A percentile compares a stretch with the other conserved stretches of the same genome.
phyloP scores from a whole-genome alignment of 2,888 invertebrate genomes.

The Neoascia interrupta region DNA sequence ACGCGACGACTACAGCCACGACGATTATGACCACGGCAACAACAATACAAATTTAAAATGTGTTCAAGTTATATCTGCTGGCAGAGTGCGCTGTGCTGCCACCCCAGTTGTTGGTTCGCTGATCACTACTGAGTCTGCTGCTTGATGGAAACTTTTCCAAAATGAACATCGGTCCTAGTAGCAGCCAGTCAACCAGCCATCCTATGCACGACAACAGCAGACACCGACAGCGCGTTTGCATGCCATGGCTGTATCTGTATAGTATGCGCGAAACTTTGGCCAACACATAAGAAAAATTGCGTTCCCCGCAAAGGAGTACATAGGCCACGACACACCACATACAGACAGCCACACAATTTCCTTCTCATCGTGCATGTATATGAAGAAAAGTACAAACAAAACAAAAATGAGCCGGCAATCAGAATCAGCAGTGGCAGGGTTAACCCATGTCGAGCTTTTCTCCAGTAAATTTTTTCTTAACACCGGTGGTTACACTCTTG shows the following conservation, averaged over 20 bases:
- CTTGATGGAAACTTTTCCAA: conserved; percentile 52
- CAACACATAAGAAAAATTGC: conserved; percentile 55
- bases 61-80: conserved; percentile 29
- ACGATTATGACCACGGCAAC: conserved; percentile 32
- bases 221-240: conserved; percentile 31
- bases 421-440: conserved; percentile 67
- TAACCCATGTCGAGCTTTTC: conserved; percentile 61
- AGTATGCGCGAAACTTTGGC: conserved; percentile 60
- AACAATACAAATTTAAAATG: conserved; percentile 40
- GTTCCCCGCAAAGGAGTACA: conserved; percentile 49
- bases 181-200: conserved; percentile 68
- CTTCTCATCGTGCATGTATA: not conserved
- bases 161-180: conserved; percentile 48
- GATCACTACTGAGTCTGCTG: conserved; percentile 44
- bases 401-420: conserved; percentile 68
- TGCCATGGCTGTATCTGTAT: conserved; percentile 34
- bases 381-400: conserved; percentile 58
- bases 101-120: conserved; percentile 49
- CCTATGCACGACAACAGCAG: no score
- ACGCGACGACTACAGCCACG: conserved; percentile 40
- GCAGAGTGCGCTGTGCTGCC: conserved; percentile 27
- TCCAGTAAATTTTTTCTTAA: conserved; percentile 7
- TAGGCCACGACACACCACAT: conserved; percentile 26
- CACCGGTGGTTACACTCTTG: conserved; percentile 15
- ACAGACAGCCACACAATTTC: conserved; percentile 16